Conservation (phyloP, 2,797 vertebrate species). For the Parambassis ranga region DNA sequence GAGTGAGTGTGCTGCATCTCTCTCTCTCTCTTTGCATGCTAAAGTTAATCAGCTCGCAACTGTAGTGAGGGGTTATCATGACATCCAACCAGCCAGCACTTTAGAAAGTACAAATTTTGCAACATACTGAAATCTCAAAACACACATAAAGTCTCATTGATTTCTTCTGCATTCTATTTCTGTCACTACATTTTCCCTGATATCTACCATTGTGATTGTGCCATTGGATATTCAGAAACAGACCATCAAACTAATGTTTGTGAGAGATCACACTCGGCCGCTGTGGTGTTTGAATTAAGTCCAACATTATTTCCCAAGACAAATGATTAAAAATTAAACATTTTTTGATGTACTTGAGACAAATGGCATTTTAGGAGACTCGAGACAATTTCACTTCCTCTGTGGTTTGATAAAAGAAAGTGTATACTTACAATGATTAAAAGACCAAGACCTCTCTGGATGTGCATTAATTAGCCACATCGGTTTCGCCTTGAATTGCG, state of each 20-base stretch:
- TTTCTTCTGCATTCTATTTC: background rate
- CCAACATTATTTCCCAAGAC: conserved; percentile 51
- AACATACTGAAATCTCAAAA: conserved; percentile 9
- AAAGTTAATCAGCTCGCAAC: conserved; percentile 57
- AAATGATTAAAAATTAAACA: conserved; percentile 57
- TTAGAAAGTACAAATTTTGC: conserved; percentile 40
- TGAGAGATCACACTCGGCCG: conserved; percentile 40
- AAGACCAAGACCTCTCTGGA: conserved; percentile 41
- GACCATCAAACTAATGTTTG: conserved; percentile 40
- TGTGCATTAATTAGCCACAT: conserved; percentile 57
- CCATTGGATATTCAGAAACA: conserved; percentile 24
- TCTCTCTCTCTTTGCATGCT: conserved; percentile 33
- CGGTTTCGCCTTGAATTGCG: conserved; percentile 40
- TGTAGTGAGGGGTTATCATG: conserved; percentile 53
- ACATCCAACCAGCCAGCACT: conserved; percentile 37
- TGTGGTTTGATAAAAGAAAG: conserved; percentile 59
- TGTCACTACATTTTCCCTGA: background rate
- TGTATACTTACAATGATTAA: conserved; percentile 63
- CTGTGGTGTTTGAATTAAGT: conserved; percentile 48
- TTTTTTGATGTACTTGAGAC: conserved; percentile 55
- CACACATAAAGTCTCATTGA: background rate
- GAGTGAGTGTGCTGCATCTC: conserved; percentile 23
- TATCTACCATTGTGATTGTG: conserved; percentile 30
- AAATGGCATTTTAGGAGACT: conserved; percentile 60
- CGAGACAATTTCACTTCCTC: conserved; percentile 37